phyloP scores from a whole-genome alignment of 2,113 vertebrate species.

The Ictalurus punctatus region DNA sequence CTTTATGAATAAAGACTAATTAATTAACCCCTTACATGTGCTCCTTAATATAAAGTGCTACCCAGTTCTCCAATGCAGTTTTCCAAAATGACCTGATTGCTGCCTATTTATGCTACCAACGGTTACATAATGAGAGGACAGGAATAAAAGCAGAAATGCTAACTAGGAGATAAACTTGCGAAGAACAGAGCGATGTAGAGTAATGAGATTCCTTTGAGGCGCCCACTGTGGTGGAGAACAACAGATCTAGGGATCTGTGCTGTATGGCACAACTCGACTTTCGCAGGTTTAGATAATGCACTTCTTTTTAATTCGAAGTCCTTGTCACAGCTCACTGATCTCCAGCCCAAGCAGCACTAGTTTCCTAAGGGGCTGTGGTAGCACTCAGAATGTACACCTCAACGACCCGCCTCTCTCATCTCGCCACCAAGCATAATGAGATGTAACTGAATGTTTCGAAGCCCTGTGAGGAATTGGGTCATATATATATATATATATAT shows the following conservation, averaged over 20 bases:
- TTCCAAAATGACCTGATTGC: neutral
- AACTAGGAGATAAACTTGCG: neutral
- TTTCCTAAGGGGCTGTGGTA: conserved; percentile 28
- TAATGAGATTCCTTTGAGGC: conserved; percentile 22
- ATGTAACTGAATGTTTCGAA: conserved; percentile 12
- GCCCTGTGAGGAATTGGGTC: conserved; percentile 16
- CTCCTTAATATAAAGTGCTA: neutral
- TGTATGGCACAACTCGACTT: conserved; percentile 19
- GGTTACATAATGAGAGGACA: neutral
- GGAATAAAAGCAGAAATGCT: neutral
- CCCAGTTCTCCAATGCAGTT: neutral
- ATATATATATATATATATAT: neutral
- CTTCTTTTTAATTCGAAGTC: conserved; percentile 34
- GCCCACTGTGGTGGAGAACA: conserved; percentile 29
- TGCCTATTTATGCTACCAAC: neutral
- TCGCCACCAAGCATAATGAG: conserved; percentile 10
- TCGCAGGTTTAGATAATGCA: conserved; percentile 43
- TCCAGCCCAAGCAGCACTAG: conserved; percentile 6
- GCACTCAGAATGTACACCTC: conserved; percentile 14
- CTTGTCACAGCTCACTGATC: conserved; percentile 28
- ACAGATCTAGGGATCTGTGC: conserved; percentile 30
- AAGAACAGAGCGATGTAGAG: neutral
- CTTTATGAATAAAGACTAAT: neutral
- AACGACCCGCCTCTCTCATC: neutral
- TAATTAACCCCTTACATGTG: neutral